phyloP scores from a whole-genome alignment of 2,113 vertebrate genomes.

The Carassius auratus region DNA sequence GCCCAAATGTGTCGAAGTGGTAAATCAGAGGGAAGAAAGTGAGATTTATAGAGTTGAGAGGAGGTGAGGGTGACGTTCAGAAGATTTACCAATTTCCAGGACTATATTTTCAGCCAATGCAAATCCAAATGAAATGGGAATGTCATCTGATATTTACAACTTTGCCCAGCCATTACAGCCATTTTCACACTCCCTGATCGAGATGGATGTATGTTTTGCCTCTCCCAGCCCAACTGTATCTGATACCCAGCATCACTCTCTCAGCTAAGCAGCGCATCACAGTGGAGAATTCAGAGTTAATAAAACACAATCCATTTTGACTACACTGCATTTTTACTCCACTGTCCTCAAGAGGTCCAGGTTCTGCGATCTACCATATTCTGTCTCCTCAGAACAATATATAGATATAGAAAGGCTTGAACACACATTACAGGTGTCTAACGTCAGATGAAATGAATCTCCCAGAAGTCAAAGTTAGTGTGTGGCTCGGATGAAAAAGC shows the following conservation, averaged over 20 bases:
- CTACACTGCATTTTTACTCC: background rate
- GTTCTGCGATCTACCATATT: background rate
- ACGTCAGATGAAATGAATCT: background rate
- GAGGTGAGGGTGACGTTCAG: background rate
- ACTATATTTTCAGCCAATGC: conserved; percentile 40
- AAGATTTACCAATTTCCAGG: conserved; percentile 26
- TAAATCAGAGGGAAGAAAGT: conserved; percentile 31
- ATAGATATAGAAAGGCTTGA: background rate
- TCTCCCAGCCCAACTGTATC: background rate
- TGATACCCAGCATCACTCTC: background rate
- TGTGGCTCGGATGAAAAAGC: background rate
- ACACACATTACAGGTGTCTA: background rate
- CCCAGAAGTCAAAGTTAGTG: background rate
- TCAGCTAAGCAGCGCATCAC: background rate
- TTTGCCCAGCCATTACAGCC: background rate
- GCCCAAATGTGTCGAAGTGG: conserved; percentile 7
- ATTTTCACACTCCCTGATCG: conserved; percentile 5
- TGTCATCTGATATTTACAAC: conserved; percentile 58
- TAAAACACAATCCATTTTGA: background rate
- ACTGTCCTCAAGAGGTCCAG: background rate
- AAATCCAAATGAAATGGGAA: conserved; percentile 54
- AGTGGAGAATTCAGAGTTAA: background rate
- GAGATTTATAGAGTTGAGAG: conserved; percentile 23
- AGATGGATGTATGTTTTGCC: background rate
- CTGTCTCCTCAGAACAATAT: background rate